Base-by-base conservation (phyloP, 2,888 invertebrate species). In the Alsophila aescularia region DNA sequence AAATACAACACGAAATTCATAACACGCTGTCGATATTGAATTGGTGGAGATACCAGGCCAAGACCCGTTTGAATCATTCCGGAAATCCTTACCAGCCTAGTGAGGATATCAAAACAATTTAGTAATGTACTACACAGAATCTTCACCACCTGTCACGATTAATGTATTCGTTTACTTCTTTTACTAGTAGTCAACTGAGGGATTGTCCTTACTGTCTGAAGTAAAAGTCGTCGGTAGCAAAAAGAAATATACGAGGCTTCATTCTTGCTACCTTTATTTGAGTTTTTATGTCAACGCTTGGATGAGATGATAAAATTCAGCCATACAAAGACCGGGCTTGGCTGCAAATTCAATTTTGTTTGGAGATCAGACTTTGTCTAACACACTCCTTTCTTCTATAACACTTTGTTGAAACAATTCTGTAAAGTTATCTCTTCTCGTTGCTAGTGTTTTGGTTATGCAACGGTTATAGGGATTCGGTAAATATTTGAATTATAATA, bases 321-420 rank as follows among this genome's bases (percentile, higher is more conserved):
- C 69, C 64, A 70, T 75, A 73, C 29, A 69, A 72, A 65, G 61
- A 65, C 44, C 64, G 69, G 66, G 68, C 68, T 64, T 67, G 52
- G 65, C 65, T 32, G 51, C 64, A 68, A 69, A 72, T 73, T 69
- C 61, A 70, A 73, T 75, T 67, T 62, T 55, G 61, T 62, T 62
- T 60, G 49, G 63, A 62, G 64, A 56, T 58, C 56, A 45, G 51
- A 54, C 51, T 60, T 56, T 60, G 51, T 56, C 51, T 60, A 56
- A 60, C 51, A 58, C 52, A 58, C 58, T 37, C 52, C 48, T 55
- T 70, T 70, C 65, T 67, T 29, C 63, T 58, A 60, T 57, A 45
- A 54, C 53, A 66, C 61, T 67, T 66, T 32, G 47, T 41, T 42
- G 49, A 54, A 55, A 47, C 49, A 42, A 45, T 24, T 24, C 8